phyloP scores from a whole-genome alignment of 2,797 vertebrate species.

The Pseudochirops corinnae region DNA sequence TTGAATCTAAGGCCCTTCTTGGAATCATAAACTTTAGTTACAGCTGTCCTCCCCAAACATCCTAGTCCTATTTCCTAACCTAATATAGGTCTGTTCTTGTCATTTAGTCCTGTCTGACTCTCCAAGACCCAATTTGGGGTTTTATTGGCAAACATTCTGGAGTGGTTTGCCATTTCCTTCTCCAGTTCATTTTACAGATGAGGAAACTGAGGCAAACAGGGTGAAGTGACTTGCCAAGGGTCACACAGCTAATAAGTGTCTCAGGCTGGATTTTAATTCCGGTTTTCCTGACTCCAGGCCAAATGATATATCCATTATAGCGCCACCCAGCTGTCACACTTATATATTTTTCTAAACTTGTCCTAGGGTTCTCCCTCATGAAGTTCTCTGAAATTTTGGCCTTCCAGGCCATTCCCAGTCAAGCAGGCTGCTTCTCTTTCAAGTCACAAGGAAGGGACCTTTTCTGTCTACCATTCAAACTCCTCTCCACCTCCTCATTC shows the following conservation, averaged over 20 bases:
- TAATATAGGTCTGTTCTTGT: not conserved
- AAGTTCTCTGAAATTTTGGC: not conserved
- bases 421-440: constrained; percentile 32
- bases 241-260: not conserved
- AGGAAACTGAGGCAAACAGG: not conserved
- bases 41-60: not conserved
- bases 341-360: not conserved
- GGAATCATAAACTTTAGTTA: not conserved
- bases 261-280: not conserved
- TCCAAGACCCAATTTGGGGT: not conserved
- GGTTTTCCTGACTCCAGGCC: no score
- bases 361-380: not conserved
- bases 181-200: not conserved
- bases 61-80: not conserved
- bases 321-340: not conserved
- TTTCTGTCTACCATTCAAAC: constrained; percentile 16
- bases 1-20: not conserved
- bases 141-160: not conserved
- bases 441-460: constrained; percentile 5
- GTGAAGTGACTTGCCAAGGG: not conserved
- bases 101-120: not conserved
- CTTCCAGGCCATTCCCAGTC: not conserved
- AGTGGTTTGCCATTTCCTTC: not conserved
- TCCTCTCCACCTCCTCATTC: constrained; percentile 40
- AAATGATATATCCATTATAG: not conserved